These are phyloP conservation scores for Halocynthia aurantium DNA, from an alignment of 23 tunicate species.

Conservation along the genomic window DNA sequence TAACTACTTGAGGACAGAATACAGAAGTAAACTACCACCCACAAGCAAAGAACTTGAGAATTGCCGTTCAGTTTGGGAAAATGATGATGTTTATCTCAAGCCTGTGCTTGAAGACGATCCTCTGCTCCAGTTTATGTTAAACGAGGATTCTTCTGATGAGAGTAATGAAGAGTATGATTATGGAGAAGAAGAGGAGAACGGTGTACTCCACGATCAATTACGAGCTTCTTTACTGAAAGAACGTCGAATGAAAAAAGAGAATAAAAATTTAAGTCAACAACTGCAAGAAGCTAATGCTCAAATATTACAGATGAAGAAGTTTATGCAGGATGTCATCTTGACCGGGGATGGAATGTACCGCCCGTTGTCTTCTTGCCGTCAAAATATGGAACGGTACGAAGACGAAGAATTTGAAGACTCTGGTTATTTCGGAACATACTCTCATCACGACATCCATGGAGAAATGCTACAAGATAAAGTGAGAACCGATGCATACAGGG, in stretches of 20 bases:
- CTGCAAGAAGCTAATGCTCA: constrained; percentile 29
- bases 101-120: constrained; percentile 79
- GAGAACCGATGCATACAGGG: constrained; percentile 69
- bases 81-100: constrained; percentile 41
- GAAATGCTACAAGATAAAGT: constrained; percentile 95
- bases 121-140: constrained; percentile 70
- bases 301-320: constrained; percentile 56
- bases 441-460: constrained; percentile 94
- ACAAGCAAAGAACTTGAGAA: constrained; percentile 32
- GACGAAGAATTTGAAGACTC: constrained; percentile 91
- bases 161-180: background rate
- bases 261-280: constrained; percentile 17
- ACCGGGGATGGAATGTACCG: constrained; percentile 58
- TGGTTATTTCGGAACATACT: constrained; percentile 83
- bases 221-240: background rate
- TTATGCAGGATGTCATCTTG: constrained; percentile 82
- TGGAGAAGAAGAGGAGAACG: background rate
- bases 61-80: constrained; percentile 26
- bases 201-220: background rate
- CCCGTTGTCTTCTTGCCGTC: constrained; percentile 87
- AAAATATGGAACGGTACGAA: constrained; percentile 22
- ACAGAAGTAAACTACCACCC: constrained; percentile 37
- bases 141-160: constrained; percentile 44
- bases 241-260: constrained; percentile 12
- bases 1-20: constrained; percentile 57